Evolutionary conservation across 2,888 invertebrate genomes (phyloP).

Genomic region (Aleiodes alternator): DNA sequence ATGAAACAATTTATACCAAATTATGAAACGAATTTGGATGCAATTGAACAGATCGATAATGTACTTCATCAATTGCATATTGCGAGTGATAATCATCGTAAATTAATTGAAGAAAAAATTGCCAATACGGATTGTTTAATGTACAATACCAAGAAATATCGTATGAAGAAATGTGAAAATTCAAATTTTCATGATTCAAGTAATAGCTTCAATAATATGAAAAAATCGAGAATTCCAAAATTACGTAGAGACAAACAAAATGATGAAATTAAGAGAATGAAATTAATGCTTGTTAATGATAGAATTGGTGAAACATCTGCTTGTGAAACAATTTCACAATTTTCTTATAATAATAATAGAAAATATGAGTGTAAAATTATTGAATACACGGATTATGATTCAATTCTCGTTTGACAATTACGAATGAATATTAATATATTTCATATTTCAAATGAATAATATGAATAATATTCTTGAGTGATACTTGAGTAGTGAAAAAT

Average conservation of each 20-base stretch:
- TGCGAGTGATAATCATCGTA: slow-evolving; percentile 69
- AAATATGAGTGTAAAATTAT: slow-evolving; percentile 2
- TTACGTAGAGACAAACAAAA: background rate
- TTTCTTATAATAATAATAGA: background rate
- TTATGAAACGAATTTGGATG: background rate
- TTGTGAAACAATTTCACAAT: slow-evolving; percentile 1
- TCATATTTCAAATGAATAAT: no score
- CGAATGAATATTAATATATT: background rate
- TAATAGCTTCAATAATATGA: slow-evolving; percentile 18
- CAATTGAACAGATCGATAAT: slow-evolving; percentile 12
- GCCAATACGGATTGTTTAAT: slow-evolving; percentile 41
- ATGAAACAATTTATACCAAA: background rate
- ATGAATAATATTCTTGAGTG: no score
- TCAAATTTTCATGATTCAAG: slow-evolving; percentile 1
- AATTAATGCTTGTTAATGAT: slow-evolving; percentile 17
- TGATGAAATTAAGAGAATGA: background rate
- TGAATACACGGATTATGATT: slow-evolving; percentile 1
- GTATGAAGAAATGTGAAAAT: background rate
- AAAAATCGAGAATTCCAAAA: slow-evolving; percentile 1
- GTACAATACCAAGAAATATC: background rate
- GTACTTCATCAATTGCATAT: slow-evolving; percentile 59
- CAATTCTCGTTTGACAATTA: slow-evolving; percentile 23
- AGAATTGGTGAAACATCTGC: background rate
- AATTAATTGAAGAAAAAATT: slow-evolving; percentile 64
- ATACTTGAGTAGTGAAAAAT: background rate